Conservation (phyloP, 2,797 vertebrate genomes). For the Galaxias olidus region DNA sequence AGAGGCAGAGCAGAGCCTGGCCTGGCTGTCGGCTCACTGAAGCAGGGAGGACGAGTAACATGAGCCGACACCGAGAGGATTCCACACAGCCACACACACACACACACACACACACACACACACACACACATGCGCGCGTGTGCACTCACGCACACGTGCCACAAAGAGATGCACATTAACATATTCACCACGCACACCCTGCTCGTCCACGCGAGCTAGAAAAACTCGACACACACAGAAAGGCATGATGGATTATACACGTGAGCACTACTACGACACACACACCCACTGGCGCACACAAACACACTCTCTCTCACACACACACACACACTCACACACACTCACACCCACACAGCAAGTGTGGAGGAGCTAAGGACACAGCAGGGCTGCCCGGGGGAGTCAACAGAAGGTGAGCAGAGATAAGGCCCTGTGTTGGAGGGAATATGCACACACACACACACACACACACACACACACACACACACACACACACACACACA, state of each 20-base stretch:
- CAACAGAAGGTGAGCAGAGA: slow-evolving; percentile 81
- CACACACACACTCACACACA: background rate
- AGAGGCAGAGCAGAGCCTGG: slow-evolving; percentile 35
- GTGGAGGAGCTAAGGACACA: slow-evolving; percentile 63
- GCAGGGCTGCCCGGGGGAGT: slow-evolving; percentile 72
- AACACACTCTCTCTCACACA: background rate
- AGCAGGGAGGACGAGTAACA: slow-evolving; percentile 54
- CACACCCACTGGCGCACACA: slow-evolving; percentile 22
- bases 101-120: slow-evolving; percentile 15
- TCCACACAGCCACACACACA: slow-evolving; percentile 44
- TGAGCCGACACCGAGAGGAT: slow-evolving; percentile 55
- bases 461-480: background rate
- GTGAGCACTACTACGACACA: slow-evolving; percentile 1
- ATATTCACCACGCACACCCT: slow-evolving; percentile 38
- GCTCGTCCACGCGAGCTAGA: slow-evolving; percentile 43
- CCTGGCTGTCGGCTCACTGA: slow-evolving; percentile 66
- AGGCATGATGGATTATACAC: background rate
- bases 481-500: background rate
- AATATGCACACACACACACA: slow-evolving; percentile 59
- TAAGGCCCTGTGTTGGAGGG: slow-evolving; percentile 74
- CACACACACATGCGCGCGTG: too few species aligned
- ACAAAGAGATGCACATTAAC: slow-evolving; percentile 31
- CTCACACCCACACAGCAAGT: background rate
- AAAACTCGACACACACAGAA: slow-evolving; percentile 18
- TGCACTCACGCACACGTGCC: slow-evolving; percentile 13